These are phyloP conservation scores for Psilopsiagon aymara DNA, from an alignment of 2,113 vertebrate genomes.

Conservation along the genomic window DNA sequence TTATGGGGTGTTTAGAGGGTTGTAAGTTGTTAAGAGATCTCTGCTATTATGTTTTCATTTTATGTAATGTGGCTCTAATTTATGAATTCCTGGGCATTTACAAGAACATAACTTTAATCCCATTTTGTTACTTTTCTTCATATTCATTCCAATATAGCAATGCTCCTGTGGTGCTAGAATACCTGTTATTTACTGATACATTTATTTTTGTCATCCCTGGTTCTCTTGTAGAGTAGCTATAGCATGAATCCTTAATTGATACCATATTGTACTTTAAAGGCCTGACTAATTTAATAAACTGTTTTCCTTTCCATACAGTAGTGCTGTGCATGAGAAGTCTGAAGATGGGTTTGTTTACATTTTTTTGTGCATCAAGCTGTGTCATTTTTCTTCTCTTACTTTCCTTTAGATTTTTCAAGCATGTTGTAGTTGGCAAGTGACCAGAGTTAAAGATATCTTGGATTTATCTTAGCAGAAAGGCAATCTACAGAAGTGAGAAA, in stretches of 20 bases:
- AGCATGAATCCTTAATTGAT: not conserved
- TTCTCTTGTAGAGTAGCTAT: not conserved
- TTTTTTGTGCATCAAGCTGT: not conserved
- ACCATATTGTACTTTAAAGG: not conserved
- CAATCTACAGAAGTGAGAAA: not conserved
- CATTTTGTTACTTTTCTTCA: not conserved
- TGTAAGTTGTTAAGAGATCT: not conserved
- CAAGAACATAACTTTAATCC: not conserved
- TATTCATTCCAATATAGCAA: not conserved
- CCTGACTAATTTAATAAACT: not conserved
- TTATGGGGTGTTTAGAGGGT: not conserved
- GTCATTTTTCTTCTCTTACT: not conserved
- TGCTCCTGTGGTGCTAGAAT: not conserved
- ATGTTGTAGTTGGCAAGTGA: not conserved
- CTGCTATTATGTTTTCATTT: not conserved
- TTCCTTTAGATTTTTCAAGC: not conserved
- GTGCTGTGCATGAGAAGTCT: not conserved
- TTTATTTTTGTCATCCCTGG: not conserved
- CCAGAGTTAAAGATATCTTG: not conserved
- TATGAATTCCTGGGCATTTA: not conserved
- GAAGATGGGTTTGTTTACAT: not conserved
- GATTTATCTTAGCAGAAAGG: not conserved
- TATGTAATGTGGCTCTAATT: not conserved
- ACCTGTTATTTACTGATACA: not conserved
- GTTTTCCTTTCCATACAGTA: not conserved